Percentiles rank a stretch among this genome's conserved stretches.
Conservation (phyloP, 2,797 vertebrate genomes). For the Octomys mimax region DNA sequence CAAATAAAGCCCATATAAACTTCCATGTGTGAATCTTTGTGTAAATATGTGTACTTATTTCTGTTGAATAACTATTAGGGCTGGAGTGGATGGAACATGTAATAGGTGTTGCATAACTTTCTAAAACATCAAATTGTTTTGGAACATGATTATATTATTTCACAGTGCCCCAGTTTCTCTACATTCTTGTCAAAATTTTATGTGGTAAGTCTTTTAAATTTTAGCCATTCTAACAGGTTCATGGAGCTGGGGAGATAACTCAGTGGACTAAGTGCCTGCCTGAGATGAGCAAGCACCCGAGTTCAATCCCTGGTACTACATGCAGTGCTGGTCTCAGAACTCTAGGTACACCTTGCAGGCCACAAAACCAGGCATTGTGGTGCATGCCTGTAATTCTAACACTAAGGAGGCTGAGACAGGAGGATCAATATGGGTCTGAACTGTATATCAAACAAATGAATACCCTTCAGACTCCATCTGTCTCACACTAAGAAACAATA, state of each 20-base stretch:
- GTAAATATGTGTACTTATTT: constrained; percentile 16
- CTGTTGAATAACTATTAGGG: neutral
- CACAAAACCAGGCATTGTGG: too few species aligned
- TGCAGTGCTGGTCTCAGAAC: too few species aligned
- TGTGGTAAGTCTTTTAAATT: neutral
- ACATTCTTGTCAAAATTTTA: neutral
- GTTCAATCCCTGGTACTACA: too few species aligned
- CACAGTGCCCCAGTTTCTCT: neutral
- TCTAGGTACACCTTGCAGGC: too few species aligned
- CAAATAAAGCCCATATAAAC: neutral
- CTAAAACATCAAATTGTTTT: constrained; percentile 13
- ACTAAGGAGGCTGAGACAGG: too few species aligned
- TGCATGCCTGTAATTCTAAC: too few species aligned
- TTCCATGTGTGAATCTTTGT: neutral
- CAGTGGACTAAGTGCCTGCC: too few species aligned
- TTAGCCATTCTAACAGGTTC: neutral
- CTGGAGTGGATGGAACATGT: neutral
- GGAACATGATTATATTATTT: neutral
- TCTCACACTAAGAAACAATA: too few species aligned
- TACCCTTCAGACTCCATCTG: too few species aligned
- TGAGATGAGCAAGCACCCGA: too few species aligned
- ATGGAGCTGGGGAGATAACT: neutral
- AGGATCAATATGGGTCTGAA: too few species aligned
- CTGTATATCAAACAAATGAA: too few species aligned
- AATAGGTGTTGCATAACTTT: neutral